Conservation (phyloP, 2,888 invertebrate species). For the Tridacna gigas region DNA sequence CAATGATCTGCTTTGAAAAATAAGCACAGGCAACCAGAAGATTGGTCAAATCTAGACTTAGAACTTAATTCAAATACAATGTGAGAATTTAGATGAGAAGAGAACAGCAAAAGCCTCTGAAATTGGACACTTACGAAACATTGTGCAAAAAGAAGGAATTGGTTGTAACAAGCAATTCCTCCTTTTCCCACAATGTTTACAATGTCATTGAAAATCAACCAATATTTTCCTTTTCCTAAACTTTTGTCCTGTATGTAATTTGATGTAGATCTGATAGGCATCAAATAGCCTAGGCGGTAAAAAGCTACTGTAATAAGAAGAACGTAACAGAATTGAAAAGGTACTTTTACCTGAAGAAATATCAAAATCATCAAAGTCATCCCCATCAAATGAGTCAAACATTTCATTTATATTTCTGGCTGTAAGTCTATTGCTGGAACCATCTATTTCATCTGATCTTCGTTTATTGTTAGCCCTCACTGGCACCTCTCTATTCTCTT, state of each 20-base stretch:
- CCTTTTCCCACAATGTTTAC: not conserved
- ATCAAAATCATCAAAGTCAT: conserved; percentile 48
- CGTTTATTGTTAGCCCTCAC: conserved; percentile 39
- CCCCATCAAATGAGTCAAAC: conserved; percentile 56
- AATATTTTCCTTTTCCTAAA: no score
- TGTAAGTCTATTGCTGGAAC: conserved; percentile 25
- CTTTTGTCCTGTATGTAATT: no score
- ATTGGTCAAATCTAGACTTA: not conserved
- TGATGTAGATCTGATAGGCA: no score
- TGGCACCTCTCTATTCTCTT: conserved; percentile 11
- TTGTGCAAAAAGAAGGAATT: not conserved
- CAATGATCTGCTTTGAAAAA: no score
- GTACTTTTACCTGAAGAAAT: conserved; percentile 30
- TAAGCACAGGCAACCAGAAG: not conserved
- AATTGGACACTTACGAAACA: no score
- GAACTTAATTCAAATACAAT: no score
- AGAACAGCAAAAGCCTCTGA: no score
- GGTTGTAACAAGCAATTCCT: not conserved
- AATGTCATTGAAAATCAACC: not conserved
- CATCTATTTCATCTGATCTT: conserved; percentile 56
- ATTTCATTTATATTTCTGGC: conserved; percentile 42
- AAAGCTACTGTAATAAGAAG: no score
- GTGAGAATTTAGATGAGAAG: no score
- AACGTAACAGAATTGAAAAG: not conserved
- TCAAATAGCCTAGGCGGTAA: no score